Evolutionary conservation across 2,888 invertebrate species (phyloP).

Genomic region (Xylota segnis): DNA sequence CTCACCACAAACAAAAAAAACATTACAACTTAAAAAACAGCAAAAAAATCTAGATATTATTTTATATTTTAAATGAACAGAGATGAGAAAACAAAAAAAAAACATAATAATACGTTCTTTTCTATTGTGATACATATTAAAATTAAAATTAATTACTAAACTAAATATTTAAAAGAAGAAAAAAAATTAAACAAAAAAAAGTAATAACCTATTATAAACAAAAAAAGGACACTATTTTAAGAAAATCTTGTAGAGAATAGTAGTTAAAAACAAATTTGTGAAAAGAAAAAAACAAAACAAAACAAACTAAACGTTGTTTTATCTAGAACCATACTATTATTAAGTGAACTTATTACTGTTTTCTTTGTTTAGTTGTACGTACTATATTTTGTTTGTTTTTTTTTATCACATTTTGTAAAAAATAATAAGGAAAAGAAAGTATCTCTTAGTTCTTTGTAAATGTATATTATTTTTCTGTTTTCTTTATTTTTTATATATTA

Average conservation of each 20-base stretch:
- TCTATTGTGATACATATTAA: slow-evolving; percentile 75
- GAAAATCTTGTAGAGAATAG: slow-evolving; percentile 74
- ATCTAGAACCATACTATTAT: slow-evolving; percentile 51
- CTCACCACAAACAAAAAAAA: slow-evolving; percentile 28
- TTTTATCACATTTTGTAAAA: slow-evolving; percentile 43
- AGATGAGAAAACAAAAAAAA: slow-evolving; percentile 55
- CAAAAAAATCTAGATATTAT: slow-evolving; percentile 25
- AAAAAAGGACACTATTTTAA: slow-evolving; percentile 75
- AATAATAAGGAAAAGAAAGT: slow-evolving; percentile 25
- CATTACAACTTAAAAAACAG: slow-evolving; percentile 26
- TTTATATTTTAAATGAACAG: slow-evolving; percentile 38
- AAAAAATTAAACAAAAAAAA: slow-evolving; percentile 25
- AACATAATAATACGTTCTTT: slow-evolving; percentile 69
- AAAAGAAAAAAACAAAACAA: slow-evolving; percentile 29
- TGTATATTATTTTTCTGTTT: slow-evolving; percentile 43
- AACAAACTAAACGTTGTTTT: slow-evolving; percentile 57
- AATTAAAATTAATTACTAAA: slow-evolving; percentile 72
- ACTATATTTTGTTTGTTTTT: slow-evolving; percentile 24
- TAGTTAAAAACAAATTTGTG: slow-evolving; percentile 76
- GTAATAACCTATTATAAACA: slow-evolving; percentile 67
- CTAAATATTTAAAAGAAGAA: slow-evolving; percentile 61
- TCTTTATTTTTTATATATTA: slow-evolving; percentile 56
- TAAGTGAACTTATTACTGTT: slow-evolving; percentile 55
- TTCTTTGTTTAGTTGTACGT: slow-evolving; percentile 56
- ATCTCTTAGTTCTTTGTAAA: background rate